A percentile compares a stretch with the other conserved stretches of the same genome.
Conservation (phyloP, 1,140 invertebrate species). For the Drosophila nigrodunni region DNA sequence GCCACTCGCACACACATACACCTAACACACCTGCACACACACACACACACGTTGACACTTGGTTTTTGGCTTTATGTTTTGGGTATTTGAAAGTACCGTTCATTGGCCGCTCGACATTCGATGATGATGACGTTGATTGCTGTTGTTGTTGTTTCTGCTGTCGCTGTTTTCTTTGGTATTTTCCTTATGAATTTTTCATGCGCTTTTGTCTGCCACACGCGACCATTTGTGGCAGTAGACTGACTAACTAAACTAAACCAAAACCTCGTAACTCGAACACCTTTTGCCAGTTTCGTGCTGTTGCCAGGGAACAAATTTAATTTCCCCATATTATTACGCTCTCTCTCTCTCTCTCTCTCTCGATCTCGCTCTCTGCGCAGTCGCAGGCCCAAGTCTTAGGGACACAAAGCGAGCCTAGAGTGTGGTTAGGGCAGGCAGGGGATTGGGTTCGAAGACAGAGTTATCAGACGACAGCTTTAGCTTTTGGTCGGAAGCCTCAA, state of each 20-base stretch:
- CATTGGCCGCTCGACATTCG: conserved; percentile 48
- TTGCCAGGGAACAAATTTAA: conserved; percentile 29
- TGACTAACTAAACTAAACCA: conserved; percentile 57
- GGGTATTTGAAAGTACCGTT: conserved; percentile 47
- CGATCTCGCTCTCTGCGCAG: conserved; percentile 32
- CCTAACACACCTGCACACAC: conserved; percentile 13
- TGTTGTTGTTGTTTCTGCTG: conserved; percentile 32
- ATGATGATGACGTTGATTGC: conserved; percentile 17
- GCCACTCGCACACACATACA: conserved; percentile 22
- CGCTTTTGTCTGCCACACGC: conserved; percentile 81
- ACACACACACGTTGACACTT: conserved; percentile 60
- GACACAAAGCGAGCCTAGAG: neutral
- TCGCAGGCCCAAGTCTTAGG: neutral
- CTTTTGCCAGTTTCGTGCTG: conserved; percentile 68
- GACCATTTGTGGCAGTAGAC: conserved; percentile 77
- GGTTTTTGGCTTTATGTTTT: conserved; percentile 44
- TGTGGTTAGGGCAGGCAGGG: neutral
- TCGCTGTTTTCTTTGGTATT: conserved; percentile 29
- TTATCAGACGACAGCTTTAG: conserved; percentile 37
- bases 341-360: too few species aligned
- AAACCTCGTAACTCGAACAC: conserved; percentile 41
- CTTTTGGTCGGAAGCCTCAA: conserved; percentile 28
- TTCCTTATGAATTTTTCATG: conserved; percentile 77
- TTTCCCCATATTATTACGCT: conserved; percentile 59
- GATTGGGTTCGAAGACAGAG: conserved; percentile 34